phyloP scores from a whole-genome alignment of 2,888 invertebrate species.

The Lottia gigantea region DNA sequence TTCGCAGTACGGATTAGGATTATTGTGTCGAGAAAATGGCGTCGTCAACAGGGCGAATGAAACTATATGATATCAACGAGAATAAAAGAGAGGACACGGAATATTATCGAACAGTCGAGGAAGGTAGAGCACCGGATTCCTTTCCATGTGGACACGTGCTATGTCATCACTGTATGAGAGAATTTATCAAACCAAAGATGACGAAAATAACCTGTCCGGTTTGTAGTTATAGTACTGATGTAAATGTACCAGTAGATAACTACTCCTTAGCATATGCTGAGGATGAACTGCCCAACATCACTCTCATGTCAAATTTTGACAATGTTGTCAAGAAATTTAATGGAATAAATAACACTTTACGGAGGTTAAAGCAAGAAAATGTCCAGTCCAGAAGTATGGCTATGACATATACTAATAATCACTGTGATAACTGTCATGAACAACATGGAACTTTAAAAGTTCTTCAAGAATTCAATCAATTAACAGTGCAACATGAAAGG shows the following conservation, averaged over 20 bases:
- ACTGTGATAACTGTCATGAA: conserved; percentile 55
- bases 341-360: conserved; percentile 45
- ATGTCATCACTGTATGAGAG: conserved; percentile 57
- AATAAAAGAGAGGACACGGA: conserved; percentile 33
- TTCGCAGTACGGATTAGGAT: too few species aligned
- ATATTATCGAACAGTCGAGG: conserved; percentile 50
- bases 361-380: conserved; percentile 50
- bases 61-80: neutral
- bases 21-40: neutral
- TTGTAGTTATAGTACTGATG: conserved; percentile 23
- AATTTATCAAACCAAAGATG: conserved; percentile 36
- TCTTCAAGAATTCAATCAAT: conserved; percentile 54
- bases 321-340: conserved; percentile 55
- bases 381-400: conserved; percentile 55
- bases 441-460: conserved; percentile 59
- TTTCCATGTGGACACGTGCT: conserved; percentile 61
- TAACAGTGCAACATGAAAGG: conserved; percentile 49
- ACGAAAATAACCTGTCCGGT: conserved; percentile 38
- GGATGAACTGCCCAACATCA: conserved; percentile 35
- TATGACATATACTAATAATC: conserved; percentile 56
- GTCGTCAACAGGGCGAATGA: neutral
- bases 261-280: conserved; percentile 13
- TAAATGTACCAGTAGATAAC: conserved; percentile 13
- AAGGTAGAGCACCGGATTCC: conserved; percentile 58
- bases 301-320: conserved; percentile 57